Percentiles rank a stretch among this genome's conserved stretches.
Evolutionary conservation across 2,797 vertebrate species (phyloP).

Genomic region (Anabas testudineus): DNA sequence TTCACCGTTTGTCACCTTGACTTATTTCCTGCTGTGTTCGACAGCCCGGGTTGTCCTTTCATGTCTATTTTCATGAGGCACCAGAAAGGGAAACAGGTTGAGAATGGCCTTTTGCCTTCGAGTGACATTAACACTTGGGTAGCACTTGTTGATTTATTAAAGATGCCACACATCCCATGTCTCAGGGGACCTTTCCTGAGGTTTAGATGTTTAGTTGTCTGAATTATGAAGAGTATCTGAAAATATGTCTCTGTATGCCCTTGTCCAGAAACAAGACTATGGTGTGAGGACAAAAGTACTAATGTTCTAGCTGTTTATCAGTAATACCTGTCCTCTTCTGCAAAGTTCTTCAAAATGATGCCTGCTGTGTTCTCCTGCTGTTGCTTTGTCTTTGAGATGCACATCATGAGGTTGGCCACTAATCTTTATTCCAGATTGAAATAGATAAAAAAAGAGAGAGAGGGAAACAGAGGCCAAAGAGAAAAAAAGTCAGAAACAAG

Average conservation of each 20-base stretch:
- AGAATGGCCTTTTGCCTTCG: conserved; percentile 57
- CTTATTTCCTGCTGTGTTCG: conserved; percentile 60
- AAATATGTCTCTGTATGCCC: conserved; percentile 19
- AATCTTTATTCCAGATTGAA: conserved; percentile 81
- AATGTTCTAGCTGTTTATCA: conserved; percentile 17
- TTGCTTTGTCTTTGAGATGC: conserved; percentile 71
- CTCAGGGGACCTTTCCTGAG: conserved; percentile 26
- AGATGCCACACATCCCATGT: conserved; percentile 54
- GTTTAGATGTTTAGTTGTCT: neutral
- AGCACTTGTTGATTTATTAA: conserved; percentile 73
- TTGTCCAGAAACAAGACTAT: conserved; percentile 1
- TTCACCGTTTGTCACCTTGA: conserved; percentile 54
- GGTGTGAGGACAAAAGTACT: conserved; percentile 1
- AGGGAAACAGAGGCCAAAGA: neutral
- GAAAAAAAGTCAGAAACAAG: neutral
- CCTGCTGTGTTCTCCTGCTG: conserved; percentile 77
- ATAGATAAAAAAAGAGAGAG: neutral
- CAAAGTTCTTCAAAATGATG: conserved; percentile 83
- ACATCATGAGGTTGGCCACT: conserved; percentile 83
- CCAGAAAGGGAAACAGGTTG: conserved; percentile 44
- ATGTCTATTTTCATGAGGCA: conserved; percentile 65
- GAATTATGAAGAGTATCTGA: conserved; percentile 10
- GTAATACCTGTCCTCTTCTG: conserved; percentile 85
- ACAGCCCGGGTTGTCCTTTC: conserved; percentile 57
- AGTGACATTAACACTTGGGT: conserved; percentile 63